A percentile compares a stretch with the other conserved stretches of the same genome.
Evolutionary conservation across 2,113 vertebrate species (phyloP).

Genomic region (Piaya cayana): DNA sequence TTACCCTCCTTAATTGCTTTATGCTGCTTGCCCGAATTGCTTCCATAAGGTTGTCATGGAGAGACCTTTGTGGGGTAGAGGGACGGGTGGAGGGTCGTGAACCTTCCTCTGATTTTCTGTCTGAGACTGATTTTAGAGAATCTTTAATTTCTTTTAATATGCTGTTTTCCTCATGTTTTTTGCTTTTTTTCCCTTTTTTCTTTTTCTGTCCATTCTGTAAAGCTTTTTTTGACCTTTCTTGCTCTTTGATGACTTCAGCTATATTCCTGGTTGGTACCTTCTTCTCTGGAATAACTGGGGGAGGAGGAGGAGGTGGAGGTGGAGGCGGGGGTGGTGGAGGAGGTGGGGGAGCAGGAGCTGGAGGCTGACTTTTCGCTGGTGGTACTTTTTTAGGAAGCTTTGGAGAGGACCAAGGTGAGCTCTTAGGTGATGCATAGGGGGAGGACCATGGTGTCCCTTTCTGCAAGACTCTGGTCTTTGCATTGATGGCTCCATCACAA

Average conservation of each 20-base stretch:
- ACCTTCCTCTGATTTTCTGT: slow-evolving; percentile 82
- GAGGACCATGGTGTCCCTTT: slow-evolving; percentile 85
- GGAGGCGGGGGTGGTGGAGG: slow-evolving; percentile 49
- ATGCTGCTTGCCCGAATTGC: slow-evolving; percentile 88
- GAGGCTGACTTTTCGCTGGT: slow-evolving; percentile 71
- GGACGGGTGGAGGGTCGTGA: slow-evolving; percentile 83
- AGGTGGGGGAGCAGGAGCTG: slow-evolving; percentile 32
- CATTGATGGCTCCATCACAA: slow-evolving; percentile 66
- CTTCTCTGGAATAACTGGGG: slow-evolving; percentile 73
- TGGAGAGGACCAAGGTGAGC: slow-evolving; percentile 88
- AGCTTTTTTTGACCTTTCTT: slow-evolving; percentile 82
- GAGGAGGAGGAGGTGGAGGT: slow-evolving; percentile 65
- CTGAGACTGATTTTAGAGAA: slow-evolving; percentile 85
- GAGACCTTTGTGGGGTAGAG: slow-evolving; percentile 89
- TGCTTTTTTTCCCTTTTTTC: slow-evolving; percentile 84
- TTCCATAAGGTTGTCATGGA: slow-evolving; percentile 93
- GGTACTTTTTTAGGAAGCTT: slow-evolving; percentile 78
- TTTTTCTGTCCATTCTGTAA: slow-evolving; percentile 79
- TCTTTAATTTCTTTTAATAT: slow-evolving; percentile 93
- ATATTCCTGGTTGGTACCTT: slow-evolving; percentile 88
- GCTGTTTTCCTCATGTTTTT: slow-evolving; percentile 82
- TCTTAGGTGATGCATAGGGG: slow-evolving; percentile 83
- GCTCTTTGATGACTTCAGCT: slow-evolving; percentile 90
- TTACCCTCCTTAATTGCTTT: slow-evolving; percentile 83
- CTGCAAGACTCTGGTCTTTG: slow-evolving; percentile 84